phyloP scores from a whole-genome alignment of 1,140 invertebrate species.

The Hypsibius dujardini region DNA sequence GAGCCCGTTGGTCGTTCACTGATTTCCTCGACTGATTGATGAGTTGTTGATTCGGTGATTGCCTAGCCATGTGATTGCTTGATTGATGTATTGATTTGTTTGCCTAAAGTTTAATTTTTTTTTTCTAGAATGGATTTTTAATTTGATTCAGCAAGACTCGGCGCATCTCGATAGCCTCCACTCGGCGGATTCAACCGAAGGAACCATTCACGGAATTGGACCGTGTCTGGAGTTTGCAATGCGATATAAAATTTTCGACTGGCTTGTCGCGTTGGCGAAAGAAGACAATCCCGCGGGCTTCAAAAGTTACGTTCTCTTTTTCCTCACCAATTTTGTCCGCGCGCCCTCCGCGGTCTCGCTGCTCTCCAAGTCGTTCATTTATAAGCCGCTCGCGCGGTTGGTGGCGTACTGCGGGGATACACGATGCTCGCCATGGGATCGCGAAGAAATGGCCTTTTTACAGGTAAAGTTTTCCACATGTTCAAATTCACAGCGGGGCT shows the following conservation, averaged over 20 bases:
- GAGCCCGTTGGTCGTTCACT: too few relatives aligned
- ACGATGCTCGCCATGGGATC: background rate
- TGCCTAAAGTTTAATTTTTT: too few relatives aligned
- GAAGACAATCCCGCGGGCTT: background rate
- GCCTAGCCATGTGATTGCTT: too few relatives aligned
- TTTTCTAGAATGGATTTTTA: constrained; percentile 4
- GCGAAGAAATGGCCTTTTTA: background rate
- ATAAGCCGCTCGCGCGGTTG: background rate
- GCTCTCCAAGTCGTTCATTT: background rate
- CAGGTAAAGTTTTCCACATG: too few relatives aligned
- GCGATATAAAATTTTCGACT: constrained; percentile 6
- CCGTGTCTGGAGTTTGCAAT: background rate
- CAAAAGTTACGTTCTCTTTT: constrained; percentile 1
- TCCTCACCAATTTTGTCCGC: background rate
- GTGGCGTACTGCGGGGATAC: background rate
- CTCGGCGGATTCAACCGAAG: background rate
- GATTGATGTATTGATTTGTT: too few relatives aligned
- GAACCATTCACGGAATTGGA: too few relatives aligned
- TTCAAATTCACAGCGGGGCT: too few relatives aligned
- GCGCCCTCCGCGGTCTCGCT: background rate
- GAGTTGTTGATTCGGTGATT: too few relatives aligned
- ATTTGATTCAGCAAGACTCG: constrained; percentile 4
- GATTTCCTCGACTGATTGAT: too few relatives aligned
- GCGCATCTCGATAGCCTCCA: too few relatives aligned
- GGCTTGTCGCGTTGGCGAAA: background rate